phyloP scores from a whole-genome alignment of 2,888 invertebrate species.

The Drosophila paucipuncta region DNA sequence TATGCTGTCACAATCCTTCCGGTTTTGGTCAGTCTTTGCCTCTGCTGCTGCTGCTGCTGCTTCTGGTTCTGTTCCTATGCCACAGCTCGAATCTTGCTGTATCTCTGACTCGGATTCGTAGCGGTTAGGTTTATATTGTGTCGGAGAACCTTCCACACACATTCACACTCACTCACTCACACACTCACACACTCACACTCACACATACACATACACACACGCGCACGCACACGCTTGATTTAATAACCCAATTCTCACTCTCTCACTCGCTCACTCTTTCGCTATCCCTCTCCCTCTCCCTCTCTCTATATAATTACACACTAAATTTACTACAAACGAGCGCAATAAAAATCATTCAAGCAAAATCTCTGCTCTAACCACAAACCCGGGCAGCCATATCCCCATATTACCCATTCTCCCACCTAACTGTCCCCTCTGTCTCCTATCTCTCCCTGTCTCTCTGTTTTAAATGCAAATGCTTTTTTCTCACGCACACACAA shows the following conservation, averaged over 20 bases:
- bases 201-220: not conserved
- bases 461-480: slow-evolving; percentile 75
- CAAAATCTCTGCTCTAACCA: slow-evolving; percentile 73
- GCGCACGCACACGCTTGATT: not conserved
- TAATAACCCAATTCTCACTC: slow-evolving; percentile 57
- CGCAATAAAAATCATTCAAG: slow-evolving; percentile 80
- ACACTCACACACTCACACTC: not conserved
- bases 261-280: slow-evolving; percentile 7
- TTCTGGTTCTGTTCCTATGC: slow-evolving; percentile 8
- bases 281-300: not conserved
- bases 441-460: not conserved
- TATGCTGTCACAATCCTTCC: slow-evolving; percentile 42
- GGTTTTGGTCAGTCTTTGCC: slow-evolving; percentile 22
- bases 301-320: slow-evolving; percentile 70
- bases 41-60: not conserved
- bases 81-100: not conserved
- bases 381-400: slow-evolving; percentile 34
- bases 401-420: not conserved
- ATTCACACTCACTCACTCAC: not conserved
- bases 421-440: not conserved
- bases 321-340: slow-evolving; percentile 80
- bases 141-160: slow-evolving; percentile 39
- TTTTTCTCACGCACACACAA: slow-evolving; percentile 73
- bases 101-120: too few relatives aligned
- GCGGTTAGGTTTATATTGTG: slow-evolving; percentile 47